Conservation (phyloP, 1,140 invertebrate species). For the Drosophila punjabiensis region DNA sequence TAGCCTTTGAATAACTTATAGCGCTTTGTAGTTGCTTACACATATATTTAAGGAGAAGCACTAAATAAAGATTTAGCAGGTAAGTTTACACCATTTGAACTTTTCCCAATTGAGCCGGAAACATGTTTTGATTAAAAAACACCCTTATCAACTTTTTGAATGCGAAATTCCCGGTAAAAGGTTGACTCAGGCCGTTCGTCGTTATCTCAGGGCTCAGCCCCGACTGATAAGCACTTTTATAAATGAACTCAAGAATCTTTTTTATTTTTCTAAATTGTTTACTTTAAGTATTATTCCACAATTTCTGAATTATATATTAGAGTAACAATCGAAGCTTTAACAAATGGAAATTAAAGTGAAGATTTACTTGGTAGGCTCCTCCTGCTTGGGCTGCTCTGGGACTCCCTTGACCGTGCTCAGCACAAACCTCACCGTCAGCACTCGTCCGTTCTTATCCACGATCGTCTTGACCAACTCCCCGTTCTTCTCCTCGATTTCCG, state of each 20-base stretch:
- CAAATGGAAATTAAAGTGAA: background rate
- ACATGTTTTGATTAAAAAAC: background rate
- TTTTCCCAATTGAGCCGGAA: background rate
- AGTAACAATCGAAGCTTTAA: background rate
- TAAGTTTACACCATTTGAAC: constrained; percentile 26
- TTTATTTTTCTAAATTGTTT: constrained; percentile 6
- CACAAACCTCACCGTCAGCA: constrained; percentile 65
- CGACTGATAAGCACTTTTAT: constrained; percentile 53
- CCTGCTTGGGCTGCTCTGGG: background rate
- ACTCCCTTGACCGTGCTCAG: constrained; percentile 57
- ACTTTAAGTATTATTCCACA: background rate
- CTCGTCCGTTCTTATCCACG: constrained; percentile 66
- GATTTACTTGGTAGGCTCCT: constrained; percentile 51
- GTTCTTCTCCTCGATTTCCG: constrained; percentile 55
- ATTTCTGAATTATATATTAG: background rate
- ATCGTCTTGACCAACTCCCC: constrained; percentile 68
- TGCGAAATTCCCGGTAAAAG: background rate
- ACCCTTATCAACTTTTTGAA: background rate
- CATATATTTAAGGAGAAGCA: constrained; percentile 9
- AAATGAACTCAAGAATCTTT: background rate
- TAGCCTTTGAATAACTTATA: constrained; percentile 34
- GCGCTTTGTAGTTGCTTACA: constrained; percentile 52
- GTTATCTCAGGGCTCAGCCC: constrained; percentile 25
- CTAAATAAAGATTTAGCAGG: constrained; percentile 18
- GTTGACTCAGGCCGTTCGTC: constrained; percentile 2